Conservation (phyloP, 2,888 invertebrate species). For the Cistogaster globosa region DNA sequence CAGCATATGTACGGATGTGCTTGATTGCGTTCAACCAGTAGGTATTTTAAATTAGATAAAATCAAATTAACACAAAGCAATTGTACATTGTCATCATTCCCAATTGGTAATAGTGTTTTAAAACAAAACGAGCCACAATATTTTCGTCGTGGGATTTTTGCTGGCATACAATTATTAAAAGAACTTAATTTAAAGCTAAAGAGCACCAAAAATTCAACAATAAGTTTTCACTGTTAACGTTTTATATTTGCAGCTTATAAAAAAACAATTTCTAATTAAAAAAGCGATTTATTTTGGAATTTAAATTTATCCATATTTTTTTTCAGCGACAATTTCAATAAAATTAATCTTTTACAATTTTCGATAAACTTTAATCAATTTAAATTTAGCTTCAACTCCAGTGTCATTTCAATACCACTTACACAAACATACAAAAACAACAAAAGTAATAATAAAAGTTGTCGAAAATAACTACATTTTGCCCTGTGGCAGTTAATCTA, state of each 20-base stretch:
- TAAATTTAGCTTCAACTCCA: conserved; percentile 45
- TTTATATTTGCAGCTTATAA: no score
- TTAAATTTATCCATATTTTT: not conserved
- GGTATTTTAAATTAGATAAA: conserved; percentile 71
- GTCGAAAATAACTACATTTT: conserved; percentile 50
- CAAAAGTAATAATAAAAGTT: conserved; percentile 34
- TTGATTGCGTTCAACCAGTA: conserved; percentile 60
- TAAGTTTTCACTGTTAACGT: no score
- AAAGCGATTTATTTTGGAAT: not conserved
- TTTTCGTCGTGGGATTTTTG: conserved; percentile 28
- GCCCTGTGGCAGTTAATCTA: conserved; percentile 71
- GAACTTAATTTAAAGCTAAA: conserved; percentile 30
- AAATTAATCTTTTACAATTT: conserved; percentile 1
- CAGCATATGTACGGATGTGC: not conserved
- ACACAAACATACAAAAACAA: conserved; percentile 6
- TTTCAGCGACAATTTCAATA: conserved; percentile 19
- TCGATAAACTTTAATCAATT: conserved; percentile 59
- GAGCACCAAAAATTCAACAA: not conserved
- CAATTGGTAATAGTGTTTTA: conserved; percentile 38
- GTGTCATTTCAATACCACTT: conserved; percentile 64
- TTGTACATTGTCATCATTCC: conserved; percentile 69
- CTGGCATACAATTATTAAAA: not conserved
- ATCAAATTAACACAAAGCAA: conserved; percentile 69
- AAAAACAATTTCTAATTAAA: no score
- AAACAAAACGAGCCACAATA: conserved; percentile 38